These are phyloP conservation scores for Quiscalus mexicanus DNA, from an alignment of 2,113 vertebrate species.

Conservation along the genomic window DNA sequence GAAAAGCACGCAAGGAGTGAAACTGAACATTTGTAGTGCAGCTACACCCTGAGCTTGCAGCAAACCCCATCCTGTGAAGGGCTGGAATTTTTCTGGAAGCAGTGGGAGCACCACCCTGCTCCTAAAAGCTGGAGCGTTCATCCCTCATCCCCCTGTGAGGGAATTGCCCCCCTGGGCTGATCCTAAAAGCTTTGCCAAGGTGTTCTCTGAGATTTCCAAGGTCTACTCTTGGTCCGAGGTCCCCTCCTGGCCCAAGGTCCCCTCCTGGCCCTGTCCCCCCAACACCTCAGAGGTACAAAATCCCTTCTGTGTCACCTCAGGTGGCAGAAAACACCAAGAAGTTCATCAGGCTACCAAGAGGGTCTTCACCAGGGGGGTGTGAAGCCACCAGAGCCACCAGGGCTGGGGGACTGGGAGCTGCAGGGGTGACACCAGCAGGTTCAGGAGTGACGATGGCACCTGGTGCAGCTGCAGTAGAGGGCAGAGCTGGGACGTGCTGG, in stretches of 20 bases:
- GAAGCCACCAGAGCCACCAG: not conserved
- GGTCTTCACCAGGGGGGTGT: fast-evolving
- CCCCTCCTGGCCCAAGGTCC: not conserved
- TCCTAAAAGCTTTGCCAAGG: not conserved
- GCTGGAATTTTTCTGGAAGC: not conserved
- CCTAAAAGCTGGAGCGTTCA: not conserved
- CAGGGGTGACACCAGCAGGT: no score
- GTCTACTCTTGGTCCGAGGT: fast-evolving
- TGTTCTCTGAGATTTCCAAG: not conserved
- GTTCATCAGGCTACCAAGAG: not conserved
- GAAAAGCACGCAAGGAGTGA: fast-evolving
- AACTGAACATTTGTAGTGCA: fast-evolving
- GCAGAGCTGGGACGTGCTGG: not conserved
- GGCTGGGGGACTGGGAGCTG: fast-evolving
- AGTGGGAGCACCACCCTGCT: not conserved
- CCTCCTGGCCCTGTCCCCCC: not conserved
- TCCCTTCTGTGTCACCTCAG: not conserved
- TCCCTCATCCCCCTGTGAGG: fast-evolving
- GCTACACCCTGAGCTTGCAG: fast-evolving
- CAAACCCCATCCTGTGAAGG: not conserved
- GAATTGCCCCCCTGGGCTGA: not conserved
- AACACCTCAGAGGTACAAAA: not conserved
- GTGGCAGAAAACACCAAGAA: not conserved
- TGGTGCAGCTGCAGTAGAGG: not conserved
- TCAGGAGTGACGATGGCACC: not conserved